Evolutionary conservation across 2,888 invertebrate species (phyloP), one percentile per base, ranked within the genome.

Genomic region (Margaritifera margaritifera): DNA sequence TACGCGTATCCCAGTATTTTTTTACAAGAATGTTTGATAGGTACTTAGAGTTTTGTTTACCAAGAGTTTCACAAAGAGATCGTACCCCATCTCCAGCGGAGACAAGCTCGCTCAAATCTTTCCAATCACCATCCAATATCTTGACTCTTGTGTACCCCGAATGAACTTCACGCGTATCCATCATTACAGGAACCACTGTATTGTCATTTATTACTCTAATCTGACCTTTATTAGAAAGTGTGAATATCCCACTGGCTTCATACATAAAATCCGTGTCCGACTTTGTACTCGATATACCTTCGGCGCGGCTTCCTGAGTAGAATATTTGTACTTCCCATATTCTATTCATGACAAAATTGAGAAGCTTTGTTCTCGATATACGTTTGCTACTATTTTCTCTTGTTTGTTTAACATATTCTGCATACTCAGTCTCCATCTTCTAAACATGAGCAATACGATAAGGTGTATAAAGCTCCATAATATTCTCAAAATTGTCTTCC

Each of bases 181-280:
- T 52, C 3, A 65, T 22, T 20, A 53, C 42, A 6, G 19, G 19
- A 15, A 22, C 11, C 20, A 19, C 22, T 6, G 18, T 5, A 15
- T 22, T 18, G 24, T 6, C 6, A 50, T 19, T 8, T 11, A 27
- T 20, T 50, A n/a, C 3, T 5, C 61, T 5, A 18, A 52, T 52
- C 52, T 50, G 61, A 19, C 25, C 50, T n/a, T 19, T n/a, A 52
- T 51, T 58, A 42, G 20, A 22, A 25, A 42, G 19, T 51, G 56
- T 58, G 19, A 24, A 6, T 8, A 65, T 50, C 42, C 50, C 52
- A 51, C 4, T 2, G 2, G 58, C 50, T 65, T 65, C 64, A 25
- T 50, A 65, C 52, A 65, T 58, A 15, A 65, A 15, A 52, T 65
- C 64, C 1, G 58, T 65, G 51, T 65, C 64, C 8, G 64, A 65